phyloP scores from a whole-genome alignment of 2,113 vertebrate genomes.

The Uria lomvia region DNA sequence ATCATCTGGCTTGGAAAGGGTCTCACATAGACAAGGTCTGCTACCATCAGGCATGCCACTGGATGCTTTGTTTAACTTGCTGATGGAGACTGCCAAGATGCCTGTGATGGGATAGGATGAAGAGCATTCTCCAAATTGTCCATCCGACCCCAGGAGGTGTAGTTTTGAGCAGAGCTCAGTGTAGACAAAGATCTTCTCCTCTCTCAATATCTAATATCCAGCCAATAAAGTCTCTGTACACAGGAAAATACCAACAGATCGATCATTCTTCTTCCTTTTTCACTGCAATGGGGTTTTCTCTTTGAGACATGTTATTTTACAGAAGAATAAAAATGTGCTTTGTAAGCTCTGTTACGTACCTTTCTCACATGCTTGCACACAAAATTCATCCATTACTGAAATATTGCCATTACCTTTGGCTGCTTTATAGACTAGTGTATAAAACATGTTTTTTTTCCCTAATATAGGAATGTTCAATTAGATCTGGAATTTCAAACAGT shows the following conservation, averaged over 20 bases:
- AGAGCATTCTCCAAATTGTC: background rate
- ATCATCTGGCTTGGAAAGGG: background rate
- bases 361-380: background rate
- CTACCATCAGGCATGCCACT: background rate
- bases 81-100: background rate
- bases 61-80: background rate
- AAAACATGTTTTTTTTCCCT: background rate
- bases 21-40: background rate
- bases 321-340: background rate
- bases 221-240: background rate
- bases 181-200: background rate
- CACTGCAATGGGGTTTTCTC: background rate
- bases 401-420: background rate
- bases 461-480: background rate
- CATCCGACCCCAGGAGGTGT: rapidly evolving
- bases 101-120: background rate
- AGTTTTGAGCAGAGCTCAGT: background rate
- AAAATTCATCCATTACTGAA: background rate
- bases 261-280: background rate
- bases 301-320: background rate
- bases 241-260: background rate
- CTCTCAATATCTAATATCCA: background rate
- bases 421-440: background rate
- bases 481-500: background rate
- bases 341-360: background rate